Conservation (phyloP, 2,888 invertebrate genomes). For the Philopedon plagiatum region DNA sequence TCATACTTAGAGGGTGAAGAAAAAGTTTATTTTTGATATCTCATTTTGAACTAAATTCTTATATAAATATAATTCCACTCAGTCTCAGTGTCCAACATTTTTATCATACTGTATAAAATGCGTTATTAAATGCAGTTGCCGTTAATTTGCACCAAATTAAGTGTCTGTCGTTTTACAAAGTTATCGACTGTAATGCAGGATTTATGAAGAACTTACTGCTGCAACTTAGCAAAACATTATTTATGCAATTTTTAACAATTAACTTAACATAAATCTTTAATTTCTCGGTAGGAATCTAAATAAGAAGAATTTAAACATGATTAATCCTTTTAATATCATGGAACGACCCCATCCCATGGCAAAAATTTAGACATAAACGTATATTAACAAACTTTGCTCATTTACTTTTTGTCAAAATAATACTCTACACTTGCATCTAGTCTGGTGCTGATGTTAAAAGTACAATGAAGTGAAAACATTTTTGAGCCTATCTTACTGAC, state of each 20-base stretch:
- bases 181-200: conserved; percentile 25
- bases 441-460: no score
- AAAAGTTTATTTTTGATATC: no score
- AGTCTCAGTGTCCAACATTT: neutral
- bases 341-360: no score
- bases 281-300: neutral
- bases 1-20: no score
- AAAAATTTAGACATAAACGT: no score
- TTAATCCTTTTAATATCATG: no score
- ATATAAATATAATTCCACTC: neutral
- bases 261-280: conserved; percentile 22
- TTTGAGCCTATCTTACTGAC: no score
- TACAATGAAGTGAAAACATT: no score
- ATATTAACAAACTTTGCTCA: no score
- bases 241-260: conserved; percentile 41
- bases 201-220: conserved; percentile 32
- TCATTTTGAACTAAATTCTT: neutral
- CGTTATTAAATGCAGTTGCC: conserved; percentile 32
- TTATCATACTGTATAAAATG: conserved; percentile 14
- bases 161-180: conserved; percentile 39
- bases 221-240: conserved; percentile 33
- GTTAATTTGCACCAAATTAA: conserved; percentile 36
- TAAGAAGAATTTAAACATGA: no score
- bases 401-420: no score
- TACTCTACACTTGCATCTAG: no score